Conservation (phyloP, 2,113 vertebrate species). For the Nycticryphes semicollaris region DNA sequence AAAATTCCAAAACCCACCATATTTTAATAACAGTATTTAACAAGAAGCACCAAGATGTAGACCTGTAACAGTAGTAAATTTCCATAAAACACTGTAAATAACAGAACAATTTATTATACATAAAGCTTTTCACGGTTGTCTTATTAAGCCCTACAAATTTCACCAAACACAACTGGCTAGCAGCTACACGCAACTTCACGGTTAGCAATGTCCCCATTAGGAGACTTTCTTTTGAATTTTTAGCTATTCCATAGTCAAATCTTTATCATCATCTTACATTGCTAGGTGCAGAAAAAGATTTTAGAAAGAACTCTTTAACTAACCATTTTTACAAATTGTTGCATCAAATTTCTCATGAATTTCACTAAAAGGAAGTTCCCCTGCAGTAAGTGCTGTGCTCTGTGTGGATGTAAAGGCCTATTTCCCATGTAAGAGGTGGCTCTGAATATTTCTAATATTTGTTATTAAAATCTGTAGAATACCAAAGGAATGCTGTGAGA, state of each 20-base stretch:
- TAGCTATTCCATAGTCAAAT: neutral
- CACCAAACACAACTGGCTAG: neutral
- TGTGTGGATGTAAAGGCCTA: neutral
- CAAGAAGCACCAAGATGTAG: neutral
- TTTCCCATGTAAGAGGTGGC: neutral
- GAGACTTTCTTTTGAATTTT: neutral
- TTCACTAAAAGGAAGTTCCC: neutral
- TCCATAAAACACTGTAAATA: neutral
- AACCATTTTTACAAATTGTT: neutral
- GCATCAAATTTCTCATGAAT: neutral
- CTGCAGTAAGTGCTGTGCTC: neutral
- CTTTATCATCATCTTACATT: neutral
- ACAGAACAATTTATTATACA: neutral
- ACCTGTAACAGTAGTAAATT: neutral
- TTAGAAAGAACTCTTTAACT: neutral
- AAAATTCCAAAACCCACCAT: neutral
- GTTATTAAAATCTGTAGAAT: neutral
- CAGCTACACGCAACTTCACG: neutral
- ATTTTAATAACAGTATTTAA: neutral
- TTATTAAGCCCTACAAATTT: neutral
- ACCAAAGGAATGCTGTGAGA: neutral
- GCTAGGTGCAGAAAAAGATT: neutral
- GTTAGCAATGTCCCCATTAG: neutral
- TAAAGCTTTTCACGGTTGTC: neutral
- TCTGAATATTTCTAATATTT: neutral